These are phyloP conservation scores for Calephelis perditalis DNA, from an alignment of 2,888 invertebrate genomes.

Conservation along the genomic window DNA sequence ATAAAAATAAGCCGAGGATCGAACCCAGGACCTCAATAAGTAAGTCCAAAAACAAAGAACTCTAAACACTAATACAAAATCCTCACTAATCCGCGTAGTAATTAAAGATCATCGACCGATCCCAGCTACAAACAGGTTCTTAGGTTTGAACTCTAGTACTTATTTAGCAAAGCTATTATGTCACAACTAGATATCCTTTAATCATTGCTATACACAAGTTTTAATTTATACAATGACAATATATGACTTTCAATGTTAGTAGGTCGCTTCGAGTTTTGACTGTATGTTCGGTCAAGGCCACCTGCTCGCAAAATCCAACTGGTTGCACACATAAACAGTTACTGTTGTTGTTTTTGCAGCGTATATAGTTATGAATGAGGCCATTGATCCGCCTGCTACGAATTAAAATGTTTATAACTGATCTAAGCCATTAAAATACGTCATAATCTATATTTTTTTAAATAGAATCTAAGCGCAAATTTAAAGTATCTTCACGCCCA, in stretches of 20 bases:
- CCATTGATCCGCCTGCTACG: conserved; percentile 17
- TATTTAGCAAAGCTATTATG: conserved; percentile 6
- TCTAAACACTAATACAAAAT: background rate
- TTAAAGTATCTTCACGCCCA: no score
- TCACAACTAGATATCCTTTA: background rate
- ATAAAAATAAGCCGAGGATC: no score
- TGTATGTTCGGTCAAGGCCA: conserved; percentile 65
- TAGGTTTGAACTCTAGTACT: conserved; percentile 3
- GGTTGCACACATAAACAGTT: conserved; percentile 40
- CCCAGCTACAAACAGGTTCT: conserved; percentile 5
- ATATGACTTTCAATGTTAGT: conserved; percentile 16
- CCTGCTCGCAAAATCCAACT: conserved; percentile 67
- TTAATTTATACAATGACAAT: background rate
- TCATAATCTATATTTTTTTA: no score
- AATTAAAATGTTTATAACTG: background rate
- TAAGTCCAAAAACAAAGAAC: no score
- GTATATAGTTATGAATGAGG: conserved; percentile 42
- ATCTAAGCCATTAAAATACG: no score
- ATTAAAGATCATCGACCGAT: conserved; percentile 12
- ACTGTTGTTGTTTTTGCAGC: conserved; percentile 38
- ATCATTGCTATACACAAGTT: background rate
- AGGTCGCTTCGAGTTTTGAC: conserved; percentile 46
- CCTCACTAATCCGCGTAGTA: conserved; percentile 11
- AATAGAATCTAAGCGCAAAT: no score
- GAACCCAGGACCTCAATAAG: no score